Percentiles rank a stretch among this genome's conserved stretches.
Evolutionary conservation across 2,888 invertebrate genomes (phyloP).

Genomic region (Metallyticus violacea): DNA sequence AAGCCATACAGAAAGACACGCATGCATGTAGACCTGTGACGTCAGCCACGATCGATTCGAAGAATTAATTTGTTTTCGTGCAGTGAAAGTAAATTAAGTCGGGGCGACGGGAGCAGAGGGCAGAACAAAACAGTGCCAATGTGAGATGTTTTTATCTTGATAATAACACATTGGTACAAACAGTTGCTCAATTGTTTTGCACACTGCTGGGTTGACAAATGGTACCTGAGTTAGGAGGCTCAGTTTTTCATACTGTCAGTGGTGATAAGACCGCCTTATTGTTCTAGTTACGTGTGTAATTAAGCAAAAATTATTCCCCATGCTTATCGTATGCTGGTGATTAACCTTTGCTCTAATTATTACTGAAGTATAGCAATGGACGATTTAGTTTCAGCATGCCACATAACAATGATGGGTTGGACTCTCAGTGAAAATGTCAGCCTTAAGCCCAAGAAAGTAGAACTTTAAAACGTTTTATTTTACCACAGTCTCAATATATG

Average conservation of each 20-base stretch:
- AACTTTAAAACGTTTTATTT: too few species aligned
- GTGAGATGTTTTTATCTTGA: neutral
- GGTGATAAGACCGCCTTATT: neutral
- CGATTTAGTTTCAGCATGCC: neutral
- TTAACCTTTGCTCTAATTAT: neutral
- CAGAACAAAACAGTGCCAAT: neutral
- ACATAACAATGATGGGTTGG: neutral
- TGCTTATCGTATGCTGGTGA: neutral
- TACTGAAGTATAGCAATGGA: too few species aligned
- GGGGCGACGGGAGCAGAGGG: neutral
- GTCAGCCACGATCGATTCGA: neutral
- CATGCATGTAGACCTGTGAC: neutral
- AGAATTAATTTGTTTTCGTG: neutral
- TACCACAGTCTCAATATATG: too few species aligned
- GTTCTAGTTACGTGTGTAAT: neutral
- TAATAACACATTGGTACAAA: neutral
- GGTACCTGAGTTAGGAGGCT: neutral
- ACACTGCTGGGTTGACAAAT: neutral
- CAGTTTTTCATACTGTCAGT: neutral
- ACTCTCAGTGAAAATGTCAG: too few species aligned
- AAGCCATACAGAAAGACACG: neutral
- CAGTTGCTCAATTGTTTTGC: neutral
- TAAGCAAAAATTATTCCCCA: neutral
- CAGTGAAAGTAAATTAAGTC: neutral
- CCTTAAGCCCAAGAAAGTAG: too few species aligned